Evolutionary conservation across 1,140 invertebrate species (phyloP), one percentile per base, ranked within the genome.

Genomic region (Pseudoatta argentina): DNA sequence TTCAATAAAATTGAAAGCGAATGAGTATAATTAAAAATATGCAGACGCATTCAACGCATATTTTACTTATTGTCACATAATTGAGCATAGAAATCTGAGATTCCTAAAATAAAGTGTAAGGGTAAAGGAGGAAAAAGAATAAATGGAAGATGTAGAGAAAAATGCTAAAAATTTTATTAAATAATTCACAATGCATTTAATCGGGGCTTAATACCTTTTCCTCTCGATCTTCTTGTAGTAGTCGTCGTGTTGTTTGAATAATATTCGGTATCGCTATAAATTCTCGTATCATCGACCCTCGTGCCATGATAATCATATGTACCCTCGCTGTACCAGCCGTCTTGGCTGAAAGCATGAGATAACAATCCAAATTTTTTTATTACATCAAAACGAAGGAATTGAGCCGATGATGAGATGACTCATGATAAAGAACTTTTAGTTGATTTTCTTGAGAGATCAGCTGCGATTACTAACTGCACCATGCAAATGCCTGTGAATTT

Each of bases 241-340:
- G 89, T 93, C 30, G 92, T 93, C 83, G 93, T 94, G 76, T 91
- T 93, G 76, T 93, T 94, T 14, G 94, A 93, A 77, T 95, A 95
- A 88, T 95, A 95, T 79, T 95, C 95, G 0, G 94, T 94, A 73
- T 96, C 95, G 86, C 95, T 95, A 27, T 95, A 95, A 91, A 95
- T 95, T 86, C 93, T 95, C 53, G 92, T 91, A 75, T 95, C 93
- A 81, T 94, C 93, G 85, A 94, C 91, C 89, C 91, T 93, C 91
- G 95, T 91, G 88, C 93, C 89, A 55, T 93, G 90, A 88, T 95
- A 95, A 82, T 96, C 95, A 86, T 95, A 94, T 48, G 66, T 69
- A 63, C 93, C 93, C 88, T 96, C 95, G 86, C 94, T 95, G 91
- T 95, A 95, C 95, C 95, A 95, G 81, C 94, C 94, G 69, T 94